Percentiles rank a stretch among this genome's conserved stretches.
These are phyloP conservation scores for Nicator chloris DNA, from an alignment of 2,113 vertebrate species.

Conservation along the genomic window DNA sequence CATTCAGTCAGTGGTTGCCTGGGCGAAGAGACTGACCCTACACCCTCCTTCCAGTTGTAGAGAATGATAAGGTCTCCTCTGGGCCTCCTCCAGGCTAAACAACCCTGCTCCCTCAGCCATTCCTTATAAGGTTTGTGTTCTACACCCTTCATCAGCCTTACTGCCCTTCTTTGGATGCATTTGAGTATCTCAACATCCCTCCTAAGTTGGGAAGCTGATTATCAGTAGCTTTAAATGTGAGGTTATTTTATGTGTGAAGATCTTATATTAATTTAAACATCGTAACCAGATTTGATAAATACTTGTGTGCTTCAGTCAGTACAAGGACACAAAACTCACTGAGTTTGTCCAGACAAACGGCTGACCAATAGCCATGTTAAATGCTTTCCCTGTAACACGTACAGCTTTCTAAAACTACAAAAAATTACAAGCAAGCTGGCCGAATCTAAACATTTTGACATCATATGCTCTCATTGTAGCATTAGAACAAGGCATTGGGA, in stretches of 20 bases:
- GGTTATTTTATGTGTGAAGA: neutral
- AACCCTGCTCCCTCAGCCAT: accelerated
- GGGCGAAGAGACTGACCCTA: accelerated
- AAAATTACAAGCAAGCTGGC: neutral
- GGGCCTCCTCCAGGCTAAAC: neutral
- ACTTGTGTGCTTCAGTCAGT: neutral
- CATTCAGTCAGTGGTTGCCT: too few species aligned
- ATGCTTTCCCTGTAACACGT: neutral
- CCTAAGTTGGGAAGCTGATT: neutral
- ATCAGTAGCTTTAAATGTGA: neutral
- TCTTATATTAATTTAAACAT: neutral
- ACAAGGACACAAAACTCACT: neutral
- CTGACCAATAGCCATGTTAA: neutral
- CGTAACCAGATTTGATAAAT: neutral
- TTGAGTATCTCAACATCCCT: neutral
- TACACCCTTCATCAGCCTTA: neutral
- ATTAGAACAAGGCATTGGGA: neutral
- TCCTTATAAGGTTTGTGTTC: neutral
- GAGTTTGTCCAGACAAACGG: neutral
- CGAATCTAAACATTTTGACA: neutral
- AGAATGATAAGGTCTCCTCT: accelerated
- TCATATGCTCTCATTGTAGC: neutral
- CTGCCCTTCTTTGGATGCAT: neutral
- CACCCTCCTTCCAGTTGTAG: accelerated
- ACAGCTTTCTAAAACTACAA: neutral